Evolutionary conservation across 2,888 invertebrate species (phyloP).

Genomic region (Cheilosia grossa): DNA sequence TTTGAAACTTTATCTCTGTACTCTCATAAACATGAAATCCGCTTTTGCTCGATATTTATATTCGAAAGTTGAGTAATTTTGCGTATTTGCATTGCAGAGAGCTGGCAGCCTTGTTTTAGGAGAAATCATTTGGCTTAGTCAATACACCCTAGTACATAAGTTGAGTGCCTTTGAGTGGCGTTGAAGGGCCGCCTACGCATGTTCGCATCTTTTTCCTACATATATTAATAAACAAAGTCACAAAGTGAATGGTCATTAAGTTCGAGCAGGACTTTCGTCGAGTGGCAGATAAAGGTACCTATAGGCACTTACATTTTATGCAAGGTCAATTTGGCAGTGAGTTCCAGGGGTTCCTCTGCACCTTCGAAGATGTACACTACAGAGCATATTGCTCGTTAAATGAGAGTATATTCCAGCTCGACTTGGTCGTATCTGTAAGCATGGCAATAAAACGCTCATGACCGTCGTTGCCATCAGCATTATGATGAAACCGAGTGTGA

Average conservation of each 20-base stretch:
- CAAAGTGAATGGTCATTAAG: not conserved
- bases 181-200: too few species aligned
- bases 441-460: constrained; percentile 60
- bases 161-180: not conserved
- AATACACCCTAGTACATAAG: constrained; percentile 5
- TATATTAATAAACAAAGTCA: not conserved
- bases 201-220: too few species aligned
- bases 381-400: constrained; percentile 42
- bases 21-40: constrained; percentile 22
- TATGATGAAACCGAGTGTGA: constrained; percentile 50
- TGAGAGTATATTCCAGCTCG: constrained; percentile 14
- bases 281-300: not conserved
- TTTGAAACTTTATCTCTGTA: constrained; percentile 48
- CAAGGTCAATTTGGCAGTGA: not conserved
- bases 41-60: constrained; percentile 11
- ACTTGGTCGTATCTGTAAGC: constrained; percentile 52
- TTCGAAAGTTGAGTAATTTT: constrained; percentile 29
- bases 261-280: not conserved
- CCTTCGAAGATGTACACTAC: not conserved
- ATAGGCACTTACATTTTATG: too few species aligned
- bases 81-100: constrained; percentile 17
- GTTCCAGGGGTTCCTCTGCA: not conserved
- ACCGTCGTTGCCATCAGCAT: constrained; percentile 47
- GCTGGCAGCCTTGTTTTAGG: not conserved
- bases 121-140: not conserved